Evolutionary conservation across 2,888 invertebrate species (phyloP).

Genomic region (Copidosoma aretas): DNA sequence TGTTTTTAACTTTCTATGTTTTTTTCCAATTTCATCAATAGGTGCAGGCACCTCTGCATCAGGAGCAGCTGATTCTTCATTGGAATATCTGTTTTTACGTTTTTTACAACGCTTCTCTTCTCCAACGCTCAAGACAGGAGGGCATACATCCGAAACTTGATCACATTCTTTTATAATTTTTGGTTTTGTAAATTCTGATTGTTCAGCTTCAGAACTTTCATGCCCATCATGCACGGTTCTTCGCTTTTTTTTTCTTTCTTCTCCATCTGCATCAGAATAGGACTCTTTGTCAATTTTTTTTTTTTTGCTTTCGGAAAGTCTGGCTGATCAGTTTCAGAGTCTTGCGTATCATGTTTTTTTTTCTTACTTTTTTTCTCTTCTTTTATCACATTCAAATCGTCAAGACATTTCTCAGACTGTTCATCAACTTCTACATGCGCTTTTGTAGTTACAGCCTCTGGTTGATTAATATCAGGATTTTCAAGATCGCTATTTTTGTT

Average conservation of each 20-base stretch:
- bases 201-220: conserved; percentile 17
- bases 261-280: conserved; percentile 9
- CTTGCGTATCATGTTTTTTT: conserved; percentile 15
- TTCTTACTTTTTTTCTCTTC: conserved; percentile 40
- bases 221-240: conserved; percentile 13
- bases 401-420: neutral
- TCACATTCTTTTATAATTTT: conserved; percentile 24
- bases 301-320: conserved; percentile 18
- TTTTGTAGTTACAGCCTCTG: neutral
- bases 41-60: conserved; percentile 17
- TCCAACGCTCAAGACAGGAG: conserved; percentile 34
- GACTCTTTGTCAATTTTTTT: conserved; percentile 10
- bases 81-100: conserved; percentile 25
- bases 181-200: conserved; percentile 21
- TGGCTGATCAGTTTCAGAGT: conserved; percentile 27
- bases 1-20: conserved; percentile 20
- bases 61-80: conserved; percentile 7
- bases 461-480: neutral
- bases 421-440: neutral
- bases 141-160: conserved; percentile 51
- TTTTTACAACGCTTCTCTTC: conserved; percentile 33
- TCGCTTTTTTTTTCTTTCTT: conserved; percentile 40
- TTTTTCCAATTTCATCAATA: conserved; percentile 8
- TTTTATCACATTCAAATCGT: neutral
- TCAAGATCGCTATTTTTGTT: conserved; percentile 22